Base-by-base conservation (phyloP, 2,113 vertebrate species). In the Podarcis raffonei region DNA sequence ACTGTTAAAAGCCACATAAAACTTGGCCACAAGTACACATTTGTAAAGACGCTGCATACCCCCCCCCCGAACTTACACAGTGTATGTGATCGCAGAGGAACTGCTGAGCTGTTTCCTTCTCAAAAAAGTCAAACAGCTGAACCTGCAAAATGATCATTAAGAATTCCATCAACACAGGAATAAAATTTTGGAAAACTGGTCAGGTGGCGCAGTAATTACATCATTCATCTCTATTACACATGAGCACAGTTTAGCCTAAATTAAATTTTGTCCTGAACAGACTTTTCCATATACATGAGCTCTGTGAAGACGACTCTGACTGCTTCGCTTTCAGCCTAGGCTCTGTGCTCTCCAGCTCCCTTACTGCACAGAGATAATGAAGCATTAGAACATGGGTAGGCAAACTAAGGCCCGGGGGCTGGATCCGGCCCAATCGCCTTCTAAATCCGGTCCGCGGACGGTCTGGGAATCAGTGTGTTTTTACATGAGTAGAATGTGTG, bases 11-110 rank as follows among this genome's bases (percentile, higher is more conserved):
- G 86, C 68, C 81, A 3, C n/a, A 62, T 23, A 89, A 69, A 35
- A 77, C 15, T 78, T 79, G 15, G 68, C 12, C 48, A 72, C 18
- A 22, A 66, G 68, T 65, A 68, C 13, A 53, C 18, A 48, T 77
- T 77, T 65, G 68, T 30, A 32, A 92, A 92, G 79, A 42, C 84
- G 89, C 80, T 75, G 65, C 30, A 7, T 39, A 30, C 20, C 75
- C 48, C 9, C 2, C 48, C 48, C 9, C 68, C 72, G 2, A 23
- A 97, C 98, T 97, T 94, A 98, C 98, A 82, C 95, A 97, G 27
- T 96, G 93, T 71, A 98, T 96, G 59, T 98, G 97, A 69, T 97
- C 92, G 12, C 87, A 95, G 95, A 99, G 93, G 95, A 99, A 99
- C 53, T 87, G 96, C 91, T 93, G 95, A 59, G 96, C 77, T 3